Evolutionary conservation across 2,797 vertebrate species (phyloP), one percentile per base, ranked within the genome.

Genomic region (Mycteria americana): DNA sequence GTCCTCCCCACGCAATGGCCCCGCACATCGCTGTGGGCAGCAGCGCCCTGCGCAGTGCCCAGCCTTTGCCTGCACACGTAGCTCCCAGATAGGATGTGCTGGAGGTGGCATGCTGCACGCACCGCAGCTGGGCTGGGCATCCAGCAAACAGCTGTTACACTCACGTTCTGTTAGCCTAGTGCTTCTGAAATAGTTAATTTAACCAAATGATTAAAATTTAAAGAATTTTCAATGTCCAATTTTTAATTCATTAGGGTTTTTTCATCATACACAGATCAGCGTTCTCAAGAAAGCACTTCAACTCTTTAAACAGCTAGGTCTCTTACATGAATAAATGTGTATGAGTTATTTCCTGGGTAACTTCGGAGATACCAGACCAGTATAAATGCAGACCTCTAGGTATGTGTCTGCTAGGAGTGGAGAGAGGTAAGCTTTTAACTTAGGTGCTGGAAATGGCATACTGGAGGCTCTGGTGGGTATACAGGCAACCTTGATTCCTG

Each of bases 1-100:
- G 45, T 17, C 31, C 13, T 81, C 35, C 13, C 27, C 9, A 3
- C 48, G 18, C 85, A 16, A 4, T 6, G 45, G 18, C 23, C 33
- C 14, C 15, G 11, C 18, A 4, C n/a, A 2, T 11, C 6, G 3
- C 78, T 4, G 0, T 1, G 5, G 35, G 45, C 53, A 70, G 54
- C 35, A 54, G 30, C 19, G 64, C 56, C 48, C 48, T 22, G 59
- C 3, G 4, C 48, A 2, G 12, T 24, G 51, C 35, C 48, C 68
- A 65, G 37, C 69, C 74, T 63, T 43, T 43, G n/a, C 78, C 73
- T 68, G 45, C 48, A 30, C 54, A 11, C 0, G 0, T 39, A 54
- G 24, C n/a, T 74, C 28, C 53, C 46, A 37, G 33, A 37, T 6
- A 3, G 39, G 48, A 27, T 51, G 60, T 4, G 3, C 50, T 43